Evolutionary conservation across 2,888 invertebrate species (phyloP).

Genomic region (Pycnomerus fuliginosus): DNA sequence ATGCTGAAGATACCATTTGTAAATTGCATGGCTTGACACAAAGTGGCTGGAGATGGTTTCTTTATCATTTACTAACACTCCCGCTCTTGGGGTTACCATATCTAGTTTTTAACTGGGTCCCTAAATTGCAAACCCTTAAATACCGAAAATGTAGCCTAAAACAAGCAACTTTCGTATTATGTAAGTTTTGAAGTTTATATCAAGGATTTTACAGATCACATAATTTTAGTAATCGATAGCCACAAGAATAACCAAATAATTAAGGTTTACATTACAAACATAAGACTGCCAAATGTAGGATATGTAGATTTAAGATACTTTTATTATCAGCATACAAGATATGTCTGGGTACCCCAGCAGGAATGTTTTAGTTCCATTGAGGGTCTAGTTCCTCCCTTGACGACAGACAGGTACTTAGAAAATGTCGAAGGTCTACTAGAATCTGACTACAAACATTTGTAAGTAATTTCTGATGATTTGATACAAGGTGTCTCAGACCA

Average conservation of each 20-base stretch:
- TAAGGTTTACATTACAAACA: constrained; percentile 52
- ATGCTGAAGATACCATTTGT: constrained; percentile 4
- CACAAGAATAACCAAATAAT: constrained; percentile 54
- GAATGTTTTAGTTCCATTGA: constrained; percentile 56
- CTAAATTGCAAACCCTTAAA: constrained; percentile 57
- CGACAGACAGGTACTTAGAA: constrained; percentile 57
- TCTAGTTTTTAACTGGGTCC: constrained; percentile 59
- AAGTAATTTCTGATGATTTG: constrained; percentile 38
- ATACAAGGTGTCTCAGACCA: not conserved
- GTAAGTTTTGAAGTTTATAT: constrained; percentile 45
- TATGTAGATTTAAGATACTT: constrained; percentile 51
- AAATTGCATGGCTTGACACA: constrained; percentile 5
- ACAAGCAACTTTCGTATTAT: constrained; percentile 58
- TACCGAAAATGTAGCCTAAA: constrained; percentile 60
- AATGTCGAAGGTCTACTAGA: constrained; percentile 58
- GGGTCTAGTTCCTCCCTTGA: constrained; percentile 49
- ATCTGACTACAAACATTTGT: constrained; percentile 60
- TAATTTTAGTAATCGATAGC: constrained; percentile 53
- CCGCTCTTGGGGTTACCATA: constrained; percentile 60
- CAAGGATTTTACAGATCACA: constrained; percentile 12
- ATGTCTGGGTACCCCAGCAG: constrained; percentile 58
- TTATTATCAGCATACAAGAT: constrained; percentile 59
- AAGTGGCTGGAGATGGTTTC: constrained; percentile 22
- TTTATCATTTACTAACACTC: constrained; percentile 57
- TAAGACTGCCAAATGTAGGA: constrained; percentile 46